Evolutionary conservation across 2,113 vertebrate species (phyloP), one percentile per base, ranked within the genome.

Genomic region (Ceyx margarethae): DNA sequence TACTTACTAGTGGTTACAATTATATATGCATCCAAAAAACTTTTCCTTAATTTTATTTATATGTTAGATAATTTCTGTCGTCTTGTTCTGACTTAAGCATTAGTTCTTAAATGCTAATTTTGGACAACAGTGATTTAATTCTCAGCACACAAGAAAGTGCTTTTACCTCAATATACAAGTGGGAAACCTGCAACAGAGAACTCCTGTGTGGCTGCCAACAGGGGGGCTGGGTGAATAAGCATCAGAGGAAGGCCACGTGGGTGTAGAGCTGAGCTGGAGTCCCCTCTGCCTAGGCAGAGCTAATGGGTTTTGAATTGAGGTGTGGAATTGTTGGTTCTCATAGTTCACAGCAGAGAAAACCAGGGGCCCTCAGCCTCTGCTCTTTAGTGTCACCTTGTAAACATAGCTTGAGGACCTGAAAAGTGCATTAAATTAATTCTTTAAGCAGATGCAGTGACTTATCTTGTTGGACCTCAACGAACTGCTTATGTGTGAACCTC

Each of bases 261-360:
- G 10, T 33, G 21, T 50, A 48, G 0, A 5, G 19, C 45, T 81
- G 37, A 75, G 29, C 73, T 56, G 43, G 25, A 54, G 21, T 14
- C 28, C 60, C 1, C 0, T 45, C 64, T 23, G 20, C 54, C 10
- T 13, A 68, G 60, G 79, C 58, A 87, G 46, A 85, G 19, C 43
- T 66, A 15, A 53, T 18, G 53, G n/a, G 19, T 67, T 92, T 81
- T 78, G 73, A 82, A 22, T 3, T 65, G 57, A 90, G 53, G 2
- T 16, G 11, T 0, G 15, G 26, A 31, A 72, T 58, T 0, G 0
- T 2, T 56, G 11, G 3, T 76, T 74, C 54, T 93, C 43, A 37
- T 33, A 3, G 3, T 37, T 65, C 68, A 15, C 15, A 54, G 3
- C 7, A 50, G 58, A 29, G 62, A n/a, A 84, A 86, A 79, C 10